Conservation (phyloP, 1,140 invertebrate genomes). For the Achatina immaculata region DNA sequence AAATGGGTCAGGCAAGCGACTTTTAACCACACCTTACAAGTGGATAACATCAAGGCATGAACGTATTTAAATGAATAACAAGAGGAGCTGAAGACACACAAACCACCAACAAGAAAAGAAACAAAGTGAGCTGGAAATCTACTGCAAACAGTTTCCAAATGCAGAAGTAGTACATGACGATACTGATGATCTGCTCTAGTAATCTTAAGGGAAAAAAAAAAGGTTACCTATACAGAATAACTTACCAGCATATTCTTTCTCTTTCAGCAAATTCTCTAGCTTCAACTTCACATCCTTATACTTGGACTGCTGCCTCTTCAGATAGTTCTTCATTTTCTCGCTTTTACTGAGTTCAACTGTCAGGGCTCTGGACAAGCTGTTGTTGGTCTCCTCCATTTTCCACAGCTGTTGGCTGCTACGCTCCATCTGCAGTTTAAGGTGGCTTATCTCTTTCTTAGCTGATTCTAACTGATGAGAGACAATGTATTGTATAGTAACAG, state of each 20-base stretch:
- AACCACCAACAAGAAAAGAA: no score
- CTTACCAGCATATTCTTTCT: not conserved
- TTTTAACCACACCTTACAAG: no score
- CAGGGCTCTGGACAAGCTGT: not conserved
- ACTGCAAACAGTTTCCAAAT: no score
- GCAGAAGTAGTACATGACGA: no score
- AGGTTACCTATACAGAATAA: not conserved
- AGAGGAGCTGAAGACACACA: no score
- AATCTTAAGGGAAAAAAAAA: no score
- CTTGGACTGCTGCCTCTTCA: not conserved
- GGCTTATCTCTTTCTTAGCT: not conserved
- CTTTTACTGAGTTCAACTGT: not conserved
- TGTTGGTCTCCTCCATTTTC: not conserved
- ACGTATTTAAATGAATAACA: no score
- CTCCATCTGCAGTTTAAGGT: not conserved
- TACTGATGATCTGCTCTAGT: no score
- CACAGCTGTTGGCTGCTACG: not conserved
- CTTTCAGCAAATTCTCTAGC: not conserved
- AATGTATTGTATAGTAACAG: not conserved
- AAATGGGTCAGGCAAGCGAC: no score
- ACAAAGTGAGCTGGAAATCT: no score
- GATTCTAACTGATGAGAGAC: not conserved
- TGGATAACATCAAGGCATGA: no score
- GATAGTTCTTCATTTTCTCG: not conserved
- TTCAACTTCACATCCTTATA: not conserved